phyloP scores from a whole-genome alignment of 1,140 invertebrate genomes.

The Drosophila orosa region DNA sequence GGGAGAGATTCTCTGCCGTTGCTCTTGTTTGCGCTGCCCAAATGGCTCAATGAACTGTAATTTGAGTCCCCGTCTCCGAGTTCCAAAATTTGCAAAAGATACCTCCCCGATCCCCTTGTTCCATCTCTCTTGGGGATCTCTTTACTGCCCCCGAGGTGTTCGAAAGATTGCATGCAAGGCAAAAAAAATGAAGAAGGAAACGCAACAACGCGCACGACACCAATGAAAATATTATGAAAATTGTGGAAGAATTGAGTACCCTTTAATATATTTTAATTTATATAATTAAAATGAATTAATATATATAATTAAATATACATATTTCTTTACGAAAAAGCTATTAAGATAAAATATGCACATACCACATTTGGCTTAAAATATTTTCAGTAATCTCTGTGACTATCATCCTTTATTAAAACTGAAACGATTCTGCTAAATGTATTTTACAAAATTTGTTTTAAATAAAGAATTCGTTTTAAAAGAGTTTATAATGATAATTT shows the following conservation, averaged over 20 bases:
- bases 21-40: constrained; percentile 52
- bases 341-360: not conserved
- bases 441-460: no score
- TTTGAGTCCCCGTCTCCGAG: constrained; percentile 65
- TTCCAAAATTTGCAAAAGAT: constrained; percentile 47
- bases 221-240: not conserved
- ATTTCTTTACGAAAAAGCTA: not conserved
- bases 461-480: no score
- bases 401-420: no score
- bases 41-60: constrained; percentile 82
- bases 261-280: not conserved
- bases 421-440: no score
- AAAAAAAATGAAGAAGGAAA: constrained; percentile 17
- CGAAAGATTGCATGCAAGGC: constrained; percentile 31
- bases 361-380: no score
- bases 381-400: no score
- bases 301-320: not conserved
- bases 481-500: no score
- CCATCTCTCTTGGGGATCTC: constrained; percentile 1
- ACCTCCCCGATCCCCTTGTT: not conserved
- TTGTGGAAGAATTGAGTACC: constrained; percentile 6
- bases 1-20: constrained; percentile 12
- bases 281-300: not conserved
- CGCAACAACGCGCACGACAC: constrained; percentile 53
- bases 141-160: constrained; percentile 58